Conservation (phyloP, 2,888 invertebrate species). For the Lithophane semibrunnea region DNA sequence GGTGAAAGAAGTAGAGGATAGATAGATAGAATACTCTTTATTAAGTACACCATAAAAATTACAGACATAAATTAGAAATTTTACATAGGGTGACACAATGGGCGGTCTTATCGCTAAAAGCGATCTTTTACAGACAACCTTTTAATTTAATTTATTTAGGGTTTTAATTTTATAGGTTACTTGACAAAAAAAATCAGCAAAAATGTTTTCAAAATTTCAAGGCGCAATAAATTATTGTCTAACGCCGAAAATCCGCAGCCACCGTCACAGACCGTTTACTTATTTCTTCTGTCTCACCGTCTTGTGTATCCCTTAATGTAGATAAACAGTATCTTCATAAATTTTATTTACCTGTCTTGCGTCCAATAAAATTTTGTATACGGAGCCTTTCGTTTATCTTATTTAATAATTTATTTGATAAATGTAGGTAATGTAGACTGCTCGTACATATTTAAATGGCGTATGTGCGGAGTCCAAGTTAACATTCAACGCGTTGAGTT, state of each 20-base stretch:
- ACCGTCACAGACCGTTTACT: constrained; percentile 21
- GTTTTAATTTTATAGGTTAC: not conserved
- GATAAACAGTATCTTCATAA: constrained; percentile 52
- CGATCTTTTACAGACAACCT: no score
- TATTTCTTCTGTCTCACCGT: constrained; percentile 37
- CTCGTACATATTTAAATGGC: constrained; percentile 45
- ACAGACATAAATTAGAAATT: no score
- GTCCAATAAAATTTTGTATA: constrained; percentile 52
- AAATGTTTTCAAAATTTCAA: not conserved
- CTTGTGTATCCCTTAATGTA: constrained; percentile 32
- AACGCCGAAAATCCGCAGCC: constrained; percentile 16
- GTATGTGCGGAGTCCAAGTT: constrained; percentile 31
- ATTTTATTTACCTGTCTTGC: constrained; percentile 52
- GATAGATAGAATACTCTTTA: no score
- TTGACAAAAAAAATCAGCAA: not conserved
- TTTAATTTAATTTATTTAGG: no score
- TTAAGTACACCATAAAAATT: no score
- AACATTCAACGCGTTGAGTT: constrained; percentile 39
- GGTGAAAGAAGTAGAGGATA: no score
- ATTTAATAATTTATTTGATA: constrained; percentile 63
- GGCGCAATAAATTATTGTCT: constrained; percentile 31
- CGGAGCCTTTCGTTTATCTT: constrained; percentile 49
- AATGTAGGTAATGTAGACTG: constrained; percentile 53
- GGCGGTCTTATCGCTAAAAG: no score
- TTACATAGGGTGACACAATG: no score